A percentile compares a stretch with the other conserved stretches of the same genome.
phyloP scores from a whole-genome alignment of 2,113 vertebrate genomes.

The Perca schrenkii region DNA sequence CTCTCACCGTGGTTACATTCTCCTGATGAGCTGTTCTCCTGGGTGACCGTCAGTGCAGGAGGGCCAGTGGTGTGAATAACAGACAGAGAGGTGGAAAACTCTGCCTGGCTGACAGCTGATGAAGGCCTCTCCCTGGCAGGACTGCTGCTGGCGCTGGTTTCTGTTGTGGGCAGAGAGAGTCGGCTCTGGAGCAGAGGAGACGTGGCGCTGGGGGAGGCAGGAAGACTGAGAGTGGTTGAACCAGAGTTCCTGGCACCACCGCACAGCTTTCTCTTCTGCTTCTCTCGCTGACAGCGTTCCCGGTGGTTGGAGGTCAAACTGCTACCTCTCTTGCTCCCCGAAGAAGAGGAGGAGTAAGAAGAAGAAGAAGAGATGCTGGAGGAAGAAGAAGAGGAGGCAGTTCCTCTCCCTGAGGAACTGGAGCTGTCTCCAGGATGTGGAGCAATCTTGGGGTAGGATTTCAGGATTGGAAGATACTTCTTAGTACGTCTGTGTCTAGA shows the following conservation, averaged over 20 bases:
- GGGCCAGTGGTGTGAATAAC: conserved; percentile 2
- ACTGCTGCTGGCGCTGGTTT: conserved; percentile 43
- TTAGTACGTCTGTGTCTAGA: conserved; percentile 86
- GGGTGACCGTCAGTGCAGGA: accelerated
- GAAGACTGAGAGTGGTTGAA: conserved; percentile 43
- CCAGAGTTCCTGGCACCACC: conserved; percentile 18
- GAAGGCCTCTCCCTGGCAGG: conserved; percentile 53
- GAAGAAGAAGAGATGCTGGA: conserved; percentile 39
- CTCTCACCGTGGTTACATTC: conserved; percentile 49
- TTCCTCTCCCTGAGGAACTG: conserved; percentile 74
- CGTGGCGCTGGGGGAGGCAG: conserved; percentile 16
- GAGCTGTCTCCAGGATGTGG: conserved; percentile 90
- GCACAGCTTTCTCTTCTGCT: conserved; percentile 42
- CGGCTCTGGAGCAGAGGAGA: conserved; percentile 56
- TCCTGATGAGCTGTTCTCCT: neutral
- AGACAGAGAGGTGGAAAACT: conserved; percentile 18
- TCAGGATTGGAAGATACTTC: conserved; percentile 92
- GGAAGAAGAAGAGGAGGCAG: conserved; percentile 63
- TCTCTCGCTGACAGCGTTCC: conserved; percentile 67
- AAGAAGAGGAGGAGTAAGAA: conserved; percentile 50
- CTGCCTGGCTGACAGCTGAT: conserved; percentile 28
- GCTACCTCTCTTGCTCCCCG: conserved; percentile 59
- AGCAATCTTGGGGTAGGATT: conserved; percentile 94
- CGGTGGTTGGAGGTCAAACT: conserved; percentile 52
- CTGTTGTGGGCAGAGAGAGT: conserved; percentile 38